A percentile compares a stretch with the other conserved stretches of the same genome.
These are phyloP conservation scores for Rhagoletis zephyria DNA, from an alignment of 1,140 invertebrate genomes.

Conservation along the genomic window DNA sequence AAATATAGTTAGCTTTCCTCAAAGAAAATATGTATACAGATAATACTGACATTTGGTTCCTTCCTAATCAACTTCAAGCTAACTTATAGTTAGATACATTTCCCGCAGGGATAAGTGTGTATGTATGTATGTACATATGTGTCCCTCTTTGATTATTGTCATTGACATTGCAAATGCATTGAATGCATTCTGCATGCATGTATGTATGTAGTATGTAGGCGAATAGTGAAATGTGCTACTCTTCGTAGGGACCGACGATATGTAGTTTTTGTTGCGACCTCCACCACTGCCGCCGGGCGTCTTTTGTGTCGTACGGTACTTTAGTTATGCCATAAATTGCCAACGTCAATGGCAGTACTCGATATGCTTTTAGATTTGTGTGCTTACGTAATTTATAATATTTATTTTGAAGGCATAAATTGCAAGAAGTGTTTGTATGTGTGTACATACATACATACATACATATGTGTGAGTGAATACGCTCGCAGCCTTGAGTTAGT, in stretches of 20 bases:
- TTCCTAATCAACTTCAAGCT: no score
- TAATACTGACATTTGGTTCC: no score
- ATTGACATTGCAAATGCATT: slow-evolving; percentile 40
- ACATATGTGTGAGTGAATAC: neutral
- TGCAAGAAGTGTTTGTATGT: no score
- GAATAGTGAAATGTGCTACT: no score
- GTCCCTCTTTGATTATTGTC: neutral
- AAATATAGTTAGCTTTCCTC: no score
- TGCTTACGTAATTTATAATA: neutral
- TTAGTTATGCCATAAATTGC: slow-evolving; percentile 10
- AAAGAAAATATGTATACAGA: no score
- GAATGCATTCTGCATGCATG: neutral
- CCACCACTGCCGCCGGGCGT: neutral
- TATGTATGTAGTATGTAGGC: no score
- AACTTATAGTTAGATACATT: no score
- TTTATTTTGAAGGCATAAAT: slow-evolving; percentile 14
- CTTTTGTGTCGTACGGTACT: neutral
- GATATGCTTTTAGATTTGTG: neutral
- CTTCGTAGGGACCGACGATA: no score
- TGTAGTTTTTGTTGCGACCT: neutral
- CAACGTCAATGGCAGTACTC: slow-evolving; percentile 43
- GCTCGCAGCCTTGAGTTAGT: neutral
- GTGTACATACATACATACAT: neutral
- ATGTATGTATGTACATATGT: no score
- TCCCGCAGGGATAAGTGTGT: no score